These are phyloP conservation scores for Rousettus madagascariensis DNA, from an alignment of 2,797 vertebrate genomes.

Conservation along the genomic window DNA sequence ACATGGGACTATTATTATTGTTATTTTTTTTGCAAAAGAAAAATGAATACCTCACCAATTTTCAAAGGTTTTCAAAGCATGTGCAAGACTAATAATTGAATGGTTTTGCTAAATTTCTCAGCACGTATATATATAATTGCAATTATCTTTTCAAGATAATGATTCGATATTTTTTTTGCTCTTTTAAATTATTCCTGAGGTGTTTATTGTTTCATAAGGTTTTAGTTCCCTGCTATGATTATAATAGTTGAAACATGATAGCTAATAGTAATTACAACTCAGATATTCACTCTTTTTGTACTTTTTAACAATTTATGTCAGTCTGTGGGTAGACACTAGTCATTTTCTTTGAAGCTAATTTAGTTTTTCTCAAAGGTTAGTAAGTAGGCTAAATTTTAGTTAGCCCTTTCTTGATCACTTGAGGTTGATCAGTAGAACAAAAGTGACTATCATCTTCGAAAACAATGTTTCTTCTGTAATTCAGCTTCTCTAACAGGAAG, in stretches of 20 bases:
- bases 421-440: neutral
- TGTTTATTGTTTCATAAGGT: constrained; percentile 78
- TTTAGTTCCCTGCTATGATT: constrained; percentile 69
- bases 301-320: constrained; percentile 18
- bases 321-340: neutral
- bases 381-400: neutral
- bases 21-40: constrained; percentile 54
- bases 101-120: constrained; percentile 81
- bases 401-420: neutral
- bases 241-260: constrained; percentile 71
- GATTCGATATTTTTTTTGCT: constrained; percentile 76
- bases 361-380: neutral
- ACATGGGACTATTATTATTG: neutral
- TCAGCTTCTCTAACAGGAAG: neutral
- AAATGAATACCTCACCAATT: constrained; percentile 65
- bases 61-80: constrained; percentile 77
- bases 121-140: constrained; percentile 76
- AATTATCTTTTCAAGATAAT: constrained; percentile 77
- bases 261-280: constrained; percentile 27
- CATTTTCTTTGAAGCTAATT: constrained; percentile 17
- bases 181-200: constrained; percentile 66
- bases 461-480: neutral
- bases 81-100: constrained; percentile 82
- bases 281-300: neutral
- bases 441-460: neutral